Conservation (phyloP, 1,140 invertebrate species). For the Cydia splendana region DNA sequence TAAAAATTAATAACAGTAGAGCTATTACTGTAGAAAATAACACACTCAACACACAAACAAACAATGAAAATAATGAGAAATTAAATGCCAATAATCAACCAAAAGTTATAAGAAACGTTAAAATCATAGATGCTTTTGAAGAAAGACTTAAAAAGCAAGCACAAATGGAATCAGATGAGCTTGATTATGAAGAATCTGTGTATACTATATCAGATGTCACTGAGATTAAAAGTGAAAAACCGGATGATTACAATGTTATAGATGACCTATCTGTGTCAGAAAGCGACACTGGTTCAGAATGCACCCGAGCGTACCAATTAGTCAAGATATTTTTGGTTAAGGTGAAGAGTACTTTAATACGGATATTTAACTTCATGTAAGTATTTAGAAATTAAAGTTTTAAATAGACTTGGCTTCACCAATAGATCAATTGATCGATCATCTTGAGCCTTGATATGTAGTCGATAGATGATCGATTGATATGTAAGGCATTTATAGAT, state of each 20-base stretch:
- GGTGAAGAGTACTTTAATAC: slow-evolving; percentile 42
- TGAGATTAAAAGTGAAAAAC: slow-evolving; percentile 27
- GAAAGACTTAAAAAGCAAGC: slow-evolving; percentile 34
- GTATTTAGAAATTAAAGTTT: slow-evolving; percentile 36
- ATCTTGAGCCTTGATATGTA: no score
- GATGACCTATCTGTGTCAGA: neutral
- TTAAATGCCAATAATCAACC: slow-evolving; percentile 1
- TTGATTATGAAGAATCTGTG: slow-evolving; percentile 14
- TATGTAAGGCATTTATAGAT: no score
- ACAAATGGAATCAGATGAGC: slow-evolving; percentile 32
- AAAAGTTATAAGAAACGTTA: slow-evolving; percentile 41
- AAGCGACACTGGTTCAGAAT: slow-evolving; percentile 49
- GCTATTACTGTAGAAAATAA: slow-evolving; percentile 39
- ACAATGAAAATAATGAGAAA: neutral
- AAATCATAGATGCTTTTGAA: slow-evolving; percentile 37
- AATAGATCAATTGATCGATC: no score
- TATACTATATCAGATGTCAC: slow-evolving; percentile 27
- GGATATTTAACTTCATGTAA: slow-evolving; percentile 51
- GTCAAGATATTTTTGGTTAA: slow-evolving; percentile 44
- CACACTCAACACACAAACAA: neutral
- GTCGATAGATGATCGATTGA: no score
- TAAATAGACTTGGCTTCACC: no score
- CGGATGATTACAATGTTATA: neutral
- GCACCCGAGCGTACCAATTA: slow-evolving; percentile 30
- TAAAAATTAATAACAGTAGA: slow-evolving; percentile 49